phyloP scores from a whole-genome alignment of 2,888 invertebrate species.

The Stenurella melanura region DNA sequence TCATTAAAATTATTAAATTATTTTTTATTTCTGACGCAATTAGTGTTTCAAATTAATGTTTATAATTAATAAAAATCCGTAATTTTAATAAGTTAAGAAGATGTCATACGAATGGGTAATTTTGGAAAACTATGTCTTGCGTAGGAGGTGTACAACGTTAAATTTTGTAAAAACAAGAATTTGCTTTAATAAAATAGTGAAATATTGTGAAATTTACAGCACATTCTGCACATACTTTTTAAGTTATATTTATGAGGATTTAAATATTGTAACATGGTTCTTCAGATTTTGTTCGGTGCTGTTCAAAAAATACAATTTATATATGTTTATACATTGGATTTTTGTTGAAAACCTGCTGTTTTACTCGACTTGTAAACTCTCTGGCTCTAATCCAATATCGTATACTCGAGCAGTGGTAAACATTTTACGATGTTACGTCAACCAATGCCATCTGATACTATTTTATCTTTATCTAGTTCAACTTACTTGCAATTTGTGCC shows the following conservation, averaged over 20 bases:
- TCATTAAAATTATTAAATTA: too few species aligned
- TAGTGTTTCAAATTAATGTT: too few species aligned
- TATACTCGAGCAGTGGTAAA: slow-evolving; percentile 21
- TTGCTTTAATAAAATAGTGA: neutral
- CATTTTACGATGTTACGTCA: slow-evolving; percentile 30
- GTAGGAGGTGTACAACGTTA: too few species aligned
- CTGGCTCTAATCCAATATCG: slow-evolving; percentile 31
- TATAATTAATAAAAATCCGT: too few species aligned
- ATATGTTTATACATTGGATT: neutral
- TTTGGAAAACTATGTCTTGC: too few species aligned
- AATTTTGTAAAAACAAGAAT: too few species aligned
- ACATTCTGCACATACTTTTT: neutral
- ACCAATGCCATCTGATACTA: slow-evolving; percentile 20
- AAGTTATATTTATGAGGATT: neutral
- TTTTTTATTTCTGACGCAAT: too few species aligned
- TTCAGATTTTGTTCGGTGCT: neutral
- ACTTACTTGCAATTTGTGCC: slow-evolving; percentile 20
- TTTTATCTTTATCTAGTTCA: slow-evolving; percentile 28
- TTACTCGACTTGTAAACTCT: slow-evolving; percentile 12
- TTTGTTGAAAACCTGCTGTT: slow-evolving; percentile 1
- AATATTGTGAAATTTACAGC: neutral
- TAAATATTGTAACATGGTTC: neutral
- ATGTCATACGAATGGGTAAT: too few species aligned
- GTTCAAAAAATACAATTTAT: neutral
- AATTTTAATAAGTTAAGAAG: too few species aligned